Evolutionary conservation across 2,113 vertebrate species (phyloP).

Genomic region (Saguinus midas): DNA sequence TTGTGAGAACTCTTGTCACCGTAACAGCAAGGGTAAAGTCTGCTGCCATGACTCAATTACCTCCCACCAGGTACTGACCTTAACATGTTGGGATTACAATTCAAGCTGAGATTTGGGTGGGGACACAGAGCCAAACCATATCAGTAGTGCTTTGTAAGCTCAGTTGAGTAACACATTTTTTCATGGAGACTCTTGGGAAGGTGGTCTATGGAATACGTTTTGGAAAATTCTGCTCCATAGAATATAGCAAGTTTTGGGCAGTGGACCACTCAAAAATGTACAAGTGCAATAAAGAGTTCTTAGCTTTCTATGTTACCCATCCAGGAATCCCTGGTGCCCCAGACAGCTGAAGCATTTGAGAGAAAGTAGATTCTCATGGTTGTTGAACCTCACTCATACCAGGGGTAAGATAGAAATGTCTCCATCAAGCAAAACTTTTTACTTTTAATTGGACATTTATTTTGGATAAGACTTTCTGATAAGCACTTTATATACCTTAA

Average conservation of each 20-base stretch:
- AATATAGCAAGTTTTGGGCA: not conserved
- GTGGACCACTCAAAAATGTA: not conserved
- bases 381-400: not conserved
- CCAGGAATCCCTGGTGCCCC: not conserved
- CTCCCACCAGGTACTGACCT: no score
- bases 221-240: constrained; percentile 10
- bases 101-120: no score
- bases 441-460: not conserved
- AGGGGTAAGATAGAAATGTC: not conserved
- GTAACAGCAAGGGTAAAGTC: no score
- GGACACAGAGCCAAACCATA: no score
- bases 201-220: not conserved
- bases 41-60: no score
- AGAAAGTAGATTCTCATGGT: not conserved
- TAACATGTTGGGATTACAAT: no score
- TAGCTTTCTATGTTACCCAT: not conserved
- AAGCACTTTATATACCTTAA: not conserved
- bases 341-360: not conserved
- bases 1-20: no score
- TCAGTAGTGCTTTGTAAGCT: not conserved
- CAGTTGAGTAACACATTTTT: not conserved
- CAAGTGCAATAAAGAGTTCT: not conserved
- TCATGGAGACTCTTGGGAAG: not conserved
- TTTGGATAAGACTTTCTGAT: not conserved
- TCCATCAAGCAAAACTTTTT: not conserved